Evolutionary conservation across 2,797 vertebrate genomes (phyloP), one percentile per base, ranked within the genome.

Genomic region (Rhinogobio ventralis): DNA sequence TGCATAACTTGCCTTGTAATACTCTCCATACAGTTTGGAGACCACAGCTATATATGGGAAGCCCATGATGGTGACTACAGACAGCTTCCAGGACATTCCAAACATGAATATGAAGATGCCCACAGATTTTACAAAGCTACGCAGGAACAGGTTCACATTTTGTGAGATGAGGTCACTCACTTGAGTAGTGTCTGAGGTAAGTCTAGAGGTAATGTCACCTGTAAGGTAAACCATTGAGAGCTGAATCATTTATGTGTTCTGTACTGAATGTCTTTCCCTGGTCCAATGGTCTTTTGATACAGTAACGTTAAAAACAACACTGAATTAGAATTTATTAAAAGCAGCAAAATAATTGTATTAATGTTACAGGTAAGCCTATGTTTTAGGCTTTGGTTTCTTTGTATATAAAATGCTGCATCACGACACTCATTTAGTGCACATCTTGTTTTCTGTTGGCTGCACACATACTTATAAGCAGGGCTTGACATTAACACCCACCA

Each of bases 201-300:
- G 95, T 42, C 98, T 97, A 42, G 98, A 99, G 76, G 97, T 96
- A 90, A 99, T 95, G 68, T 99, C 97, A 79, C 98, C 98, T 99
- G 90, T 28, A 91, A 90, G 82, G 81, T 11, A 45, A 82, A 39
- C 64, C 62, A 67, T 42, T 28, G 74, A 49, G 67, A 69, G 33
- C 67, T 76, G 42, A 81, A 84, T 81, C 5, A 88, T 72, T 84
- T 66, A 84, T 79, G 67, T 64, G 4, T 42, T 53, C n/a, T 79
- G 30, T 13, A 5, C 15, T 30, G 14, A 9, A 30, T 9, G 42
- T 30, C 39, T 73, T 79, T 13, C 17, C 39, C n/a, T 30, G 42
- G 11, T 5, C 7, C n/a, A 5, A 33, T 20, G 17, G 23, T 5
- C 64, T 28, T 74, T 42, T 53, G 7, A 78, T 2, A 23, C 2